Base-by-base conservation (phyloP, 1,140 invertebrate species). In the Drosophila orosa region DNA sequence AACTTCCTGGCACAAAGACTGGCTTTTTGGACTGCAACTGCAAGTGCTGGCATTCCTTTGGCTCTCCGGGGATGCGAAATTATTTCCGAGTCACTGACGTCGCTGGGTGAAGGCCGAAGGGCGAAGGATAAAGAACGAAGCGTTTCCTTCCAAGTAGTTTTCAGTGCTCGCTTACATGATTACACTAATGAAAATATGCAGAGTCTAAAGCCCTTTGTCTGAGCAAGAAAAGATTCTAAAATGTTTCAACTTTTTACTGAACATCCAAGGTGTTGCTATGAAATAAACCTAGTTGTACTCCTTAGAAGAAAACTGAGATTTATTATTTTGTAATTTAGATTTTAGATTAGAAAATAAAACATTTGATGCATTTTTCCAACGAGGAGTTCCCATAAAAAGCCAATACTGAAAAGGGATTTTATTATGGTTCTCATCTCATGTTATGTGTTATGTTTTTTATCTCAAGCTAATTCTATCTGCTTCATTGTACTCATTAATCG, bases 1-100 rank as follows among this genome's bases (percentile, higher is more conserved):
- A 86, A 87, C 69, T 86, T 87, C 71, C 79, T 72, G 62, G 62
- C 84, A 77, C 78, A 81, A 81, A 74, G 80, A 72, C 40, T 63
- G 29, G 60, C 81, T 78, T 78, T 84, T 80, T 77, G 80, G 79
- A 74, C 78, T 69, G 80, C 76, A 72, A 82, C 57, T 78, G 74
- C 78, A 82, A 74, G 83, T 65, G 68, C 71, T 74, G 55, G 78
- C 59, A 85, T 80, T 76, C 78, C 69, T 67, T 58, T 40, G 40
- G 62, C 68, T 62, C 54, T 62, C 71, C 78, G 63, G 84, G 78
- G 72, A 66, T 69, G 72, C 83, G 65, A 89, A 89, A 89, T 87
- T 83, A 83, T 89, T 89, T 86, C 44, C 80, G 57, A 66, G 60
- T 35, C 60, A 50, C 61, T 58, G 60, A 80, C 78, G 66, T 66